phyloP scores from a whole-genome alignment of 2,888 invertebrate genomes.

The Papilio demoleus region DNA sequence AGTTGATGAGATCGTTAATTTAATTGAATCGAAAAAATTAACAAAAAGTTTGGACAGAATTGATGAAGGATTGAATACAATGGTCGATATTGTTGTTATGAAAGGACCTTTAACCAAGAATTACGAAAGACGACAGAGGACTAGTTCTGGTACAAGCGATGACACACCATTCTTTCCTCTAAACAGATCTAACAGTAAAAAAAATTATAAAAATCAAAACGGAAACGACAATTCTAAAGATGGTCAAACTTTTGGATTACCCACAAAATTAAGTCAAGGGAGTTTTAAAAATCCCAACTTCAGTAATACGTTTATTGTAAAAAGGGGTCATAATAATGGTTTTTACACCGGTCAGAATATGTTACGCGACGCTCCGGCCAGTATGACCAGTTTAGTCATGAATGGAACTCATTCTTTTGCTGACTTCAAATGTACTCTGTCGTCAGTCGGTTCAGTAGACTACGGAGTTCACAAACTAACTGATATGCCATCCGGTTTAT shows the following conservation, averaged over 20 bases:
- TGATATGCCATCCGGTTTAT: slow-evolving; percentile 89
- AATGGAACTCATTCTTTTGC: slow-evolving; percentile 74
- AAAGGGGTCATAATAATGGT: slow-evolving; percentile 85
- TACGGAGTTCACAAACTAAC: slow-evolving; percentile 86
- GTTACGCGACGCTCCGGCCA: slow-evolving; percentile 75
- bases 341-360: slow-evolving; percentile 85
- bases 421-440: slow-evolving; percentile 74
- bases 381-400: slow-evolving; percentile 76
- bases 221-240: slow-evolving; percentile 61
- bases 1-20: slow-evolving; percentile 79
- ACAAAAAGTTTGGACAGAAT: slow-evolving; percentile 92
- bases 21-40: slow-evolving; percentile 84
- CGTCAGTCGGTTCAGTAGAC: slow-evolving; percentile 68
- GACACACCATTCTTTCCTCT: slow-evolving; percentile 71
- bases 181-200: slow-evolving; percentile 64
- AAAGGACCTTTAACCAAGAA: slow-evolving; percentile 77
- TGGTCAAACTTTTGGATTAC: slow-evolving; percentile 63
- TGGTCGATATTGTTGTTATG: slow-evolving; percentile 88
- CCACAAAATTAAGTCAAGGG: slow-evolving; percentile 53
- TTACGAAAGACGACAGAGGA: slow-evolving; percentile 73
- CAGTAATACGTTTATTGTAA: slow-evolving; percentile 83
- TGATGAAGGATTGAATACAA: slow-evolving; percentile 88
- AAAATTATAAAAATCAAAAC: slow-evolving; percentile 63
- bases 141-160: slow-evolving; percentile 69
- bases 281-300: slow-evolving; percentile 54